Percentiles rank a stretch among this genome's conserved stretches.
phyloP scores from a whole-genome alignment of 2,888 invertebrate species.

The Rhorus exstirpatorius region DNA sequence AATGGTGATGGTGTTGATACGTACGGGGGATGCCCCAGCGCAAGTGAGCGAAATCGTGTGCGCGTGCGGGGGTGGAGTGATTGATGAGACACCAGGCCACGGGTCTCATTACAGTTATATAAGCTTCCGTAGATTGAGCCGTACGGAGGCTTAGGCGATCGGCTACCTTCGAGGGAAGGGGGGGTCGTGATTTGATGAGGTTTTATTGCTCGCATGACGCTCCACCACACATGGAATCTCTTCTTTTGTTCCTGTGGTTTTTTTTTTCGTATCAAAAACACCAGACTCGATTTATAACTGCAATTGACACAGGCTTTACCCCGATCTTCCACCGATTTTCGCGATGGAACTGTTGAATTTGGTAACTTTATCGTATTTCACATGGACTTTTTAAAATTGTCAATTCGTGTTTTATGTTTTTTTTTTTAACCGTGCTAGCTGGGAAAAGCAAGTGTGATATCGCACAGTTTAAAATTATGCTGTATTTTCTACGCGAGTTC shows the following conservation, averaged over 20 bases:
- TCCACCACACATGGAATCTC: constrained; percentile 55
- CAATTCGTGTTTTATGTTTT: no score
- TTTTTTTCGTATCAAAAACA: constrained; percentile 49
- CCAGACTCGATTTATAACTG: constrained; percentile 46
- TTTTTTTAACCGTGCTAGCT: no score
- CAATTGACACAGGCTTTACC: constrained; percentile 7
- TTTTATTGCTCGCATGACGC: constrained; percentile 85
- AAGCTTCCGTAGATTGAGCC: constrained; percentile 86
- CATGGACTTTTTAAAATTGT: neutral
- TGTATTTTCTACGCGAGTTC: no score
- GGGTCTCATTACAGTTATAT: constrained; percentile 86
- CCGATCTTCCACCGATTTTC: constrained; percentile 1
- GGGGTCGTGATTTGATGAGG: constrained; percentile 86
- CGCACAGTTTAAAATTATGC: no score
- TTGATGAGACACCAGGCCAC: constrained; percentile 85
- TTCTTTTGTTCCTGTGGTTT: constrained; percentile 66
- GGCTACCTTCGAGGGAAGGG: constrained; percentile 72
- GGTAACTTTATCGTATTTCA: neutral
- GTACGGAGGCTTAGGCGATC: constrained; percentile 83
- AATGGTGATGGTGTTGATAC: constrained; percentile 52
- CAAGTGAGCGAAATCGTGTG: constrained; percentile 67
- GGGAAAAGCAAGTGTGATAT: no score
- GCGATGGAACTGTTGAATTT: neutral
- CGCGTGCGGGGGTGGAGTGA: constrained; percentile 81
- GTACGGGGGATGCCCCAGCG: constrained; percentile 54